A percentile compares a stretch with the other conserved stretches of the same genome.
Evolutionary conservation across 2,113 vertebrate species (phyloP).

Genomic region (Rana temporaria): DNA sequence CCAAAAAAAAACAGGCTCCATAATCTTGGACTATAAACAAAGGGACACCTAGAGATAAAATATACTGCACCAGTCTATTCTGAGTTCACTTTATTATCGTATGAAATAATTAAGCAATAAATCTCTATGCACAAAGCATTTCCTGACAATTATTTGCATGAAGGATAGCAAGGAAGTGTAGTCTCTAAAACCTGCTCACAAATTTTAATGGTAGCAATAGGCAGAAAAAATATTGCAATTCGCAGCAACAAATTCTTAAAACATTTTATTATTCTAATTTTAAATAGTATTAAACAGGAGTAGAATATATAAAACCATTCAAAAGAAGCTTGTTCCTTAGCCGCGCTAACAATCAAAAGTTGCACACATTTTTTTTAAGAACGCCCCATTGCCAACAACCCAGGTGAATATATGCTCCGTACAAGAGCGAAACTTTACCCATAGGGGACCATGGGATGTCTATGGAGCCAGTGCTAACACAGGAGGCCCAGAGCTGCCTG

Average conservation of each 20-base stretch:
- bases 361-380: no score
- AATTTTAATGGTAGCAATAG: constrained; percentile 38
- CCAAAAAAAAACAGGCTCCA: constrained; percentile 19
- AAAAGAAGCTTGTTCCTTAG: no score
- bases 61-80: constrained; percentile 37
- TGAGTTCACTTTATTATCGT: constrained; percentile 49
- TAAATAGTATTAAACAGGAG: background rate
- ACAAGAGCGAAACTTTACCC: no score
- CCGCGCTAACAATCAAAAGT: no score
- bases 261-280: background rate
- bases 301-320: background rate
- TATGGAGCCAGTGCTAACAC: no score
- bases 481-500: no score
- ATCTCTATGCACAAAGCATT: constrained; percentile 47
- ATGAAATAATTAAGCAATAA: constrained; percentile 55
- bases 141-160: constrained; percentile 48
- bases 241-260: background rate
- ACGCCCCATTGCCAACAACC: no score
- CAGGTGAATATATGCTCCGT: no score
- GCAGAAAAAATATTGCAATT: constrained; percentile 8
- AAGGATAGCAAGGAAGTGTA: constrained; percentile 29
- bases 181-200: background rate
- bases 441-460: no score
- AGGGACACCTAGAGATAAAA: constrained; percentile 50
- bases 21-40: constrained; percentile 53